Conservation (phyloP, 2,797 vertebrate species). For the Esox masquinongy region DNA sequence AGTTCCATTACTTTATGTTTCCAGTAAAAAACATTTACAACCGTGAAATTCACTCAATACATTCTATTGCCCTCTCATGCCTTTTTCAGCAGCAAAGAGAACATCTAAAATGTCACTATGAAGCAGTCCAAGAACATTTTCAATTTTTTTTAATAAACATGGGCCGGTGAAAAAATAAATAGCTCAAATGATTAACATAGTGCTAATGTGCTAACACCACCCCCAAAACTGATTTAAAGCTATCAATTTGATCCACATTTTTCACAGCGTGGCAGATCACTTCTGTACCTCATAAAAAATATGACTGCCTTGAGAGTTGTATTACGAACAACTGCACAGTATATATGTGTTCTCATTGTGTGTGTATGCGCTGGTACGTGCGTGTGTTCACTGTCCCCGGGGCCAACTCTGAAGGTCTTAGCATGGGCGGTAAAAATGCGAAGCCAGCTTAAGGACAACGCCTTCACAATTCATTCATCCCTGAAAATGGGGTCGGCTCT, state of each 20-base stretch:
- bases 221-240: slow-evolving; percentile 50
- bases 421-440: slow-evolving; percentile 47
- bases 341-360: background rate
- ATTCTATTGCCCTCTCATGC: slow-evolving; percentile 66
- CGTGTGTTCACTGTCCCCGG: background rate
- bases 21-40: slow-evolving; percentile 75
- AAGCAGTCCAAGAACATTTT: slow-evolving; percentile 62
- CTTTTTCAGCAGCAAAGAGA: slow-evolving; percentile 62
- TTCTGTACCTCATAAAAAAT: background rate
- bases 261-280: slow-evolving; percentile 29
- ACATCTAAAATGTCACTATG: slow-evolving; percentile 65
- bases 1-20: slow-evolving; percentile 69
- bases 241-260: slow-evolving; percentile 55
- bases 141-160: slow-evolving; percentile 59
- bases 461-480: slow-evolving; percentile 33
- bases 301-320: slow-evolving; percentile 32
- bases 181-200: slow-evolving; percentile 16
- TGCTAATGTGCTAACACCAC: slow-evolving; percentile 13
- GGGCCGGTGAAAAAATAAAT: slow-evolving; percentile 17
- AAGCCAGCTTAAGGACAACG: slow-evolving; percentile 45
- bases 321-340: slow-evolving; percentile 35
- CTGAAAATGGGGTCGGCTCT: slow-evolving; percentile 25
- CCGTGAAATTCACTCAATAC: slow-evolving; percentile 75
- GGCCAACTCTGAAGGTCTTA: slow-evolving; percentile 48
- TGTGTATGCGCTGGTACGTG: background rate